Percentiles rank a stretch among this genome's conserved stretches.
Conservation (phyloP, 2,888 invertebrate species). For the Chrysotoxum bicinctum region DNA sequence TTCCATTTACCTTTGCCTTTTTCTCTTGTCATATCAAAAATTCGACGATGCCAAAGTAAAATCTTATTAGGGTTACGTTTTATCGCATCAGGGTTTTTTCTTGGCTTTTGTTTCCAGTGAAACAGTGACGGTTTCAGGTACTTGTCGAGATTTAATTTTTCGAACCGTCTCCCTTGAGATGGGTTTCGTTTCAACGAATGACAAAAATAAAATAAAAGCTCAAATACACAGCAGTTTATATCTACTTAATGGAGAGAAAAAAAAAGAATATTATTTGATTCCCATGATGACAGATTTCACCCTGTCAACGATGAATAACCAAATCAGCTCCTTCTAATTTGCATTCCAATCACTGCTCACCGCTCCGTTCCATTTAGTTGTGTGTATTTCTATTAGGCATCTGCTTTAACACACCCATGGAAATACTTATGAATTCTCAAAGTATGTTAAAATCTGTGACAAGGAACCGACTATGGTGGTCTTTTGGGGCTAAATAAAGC, state of each 20-base stretch:
- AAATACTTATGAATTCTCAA: neutral
- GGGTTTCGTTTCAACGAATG: neutral
- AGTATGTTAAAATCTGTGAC: neutral
- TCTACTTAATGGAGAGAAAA: neutral
- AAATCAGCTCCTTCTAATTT: constrained; percentile 46
- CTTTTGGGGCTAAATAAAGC: neutral
- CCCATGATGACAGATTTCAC: constrained; percentile 4
- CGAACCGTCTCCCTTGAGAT: neutral
- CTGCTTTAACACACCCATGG: neutral
- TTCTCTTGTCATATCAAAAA: constrained; percentile 12
- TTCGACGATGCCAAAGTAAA: constrained; percentile 3
- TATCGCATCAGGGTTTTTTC: constrained; percentile 18
- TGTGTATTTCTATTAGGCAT: neutral
- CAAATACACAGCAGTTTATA: neutral
- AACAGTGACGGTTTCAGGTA: constrained; percentile 1
- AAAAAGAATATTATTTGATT: constrained; percentile 13
- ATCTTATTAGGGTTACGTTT: constrained; percentile 32
- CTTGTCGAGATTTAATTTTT: neutral
- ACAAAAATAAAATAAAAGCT: neutral
- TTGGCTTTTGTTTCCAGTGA: constrained; percentile 1
- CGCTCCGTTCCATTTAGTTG: neutral
- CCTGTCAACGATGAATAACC: constrained; percentile 38
- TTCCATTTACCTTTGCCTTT: neutral
- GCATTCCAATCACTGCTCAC: constrained; percentile 32
- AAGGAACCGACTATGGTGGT: neutral